These are phyloP conservation scores for Nerophis lumbriciformis DNA, from an alignment of 2,113 vertebrate genomes.

Conservation along the genomic window DNA sequence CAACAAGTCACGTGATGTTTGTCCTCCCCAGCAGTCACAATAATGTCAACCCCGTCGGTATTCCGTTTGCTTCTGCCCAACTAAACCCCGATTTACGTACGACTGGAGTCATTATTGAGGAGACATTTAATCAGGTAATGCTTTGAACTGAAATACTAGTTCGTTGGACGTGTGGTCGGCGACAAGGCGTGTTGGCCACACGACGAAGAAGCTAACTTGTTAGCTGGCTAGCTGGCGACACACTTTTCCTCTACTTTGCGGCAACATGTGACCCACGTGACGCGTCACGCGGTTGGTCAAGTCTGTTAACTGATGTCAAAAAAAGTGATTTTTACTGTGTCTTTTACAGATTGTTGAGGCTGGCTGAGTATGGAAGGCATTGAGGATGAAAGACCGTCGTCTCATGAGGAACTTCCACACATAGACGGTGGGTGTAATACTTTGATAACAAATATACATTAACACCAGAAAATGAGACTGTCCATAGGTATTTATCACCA, in stretches of 20 bases:
- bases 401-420: slow-evolving; percentile 28
- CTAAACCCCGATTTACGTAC: neutral
- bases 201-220: slow-evolving; percentile 2
- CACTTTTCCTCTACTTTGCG: no score
- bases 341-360: neutral
- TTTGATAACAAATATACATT: neutral
- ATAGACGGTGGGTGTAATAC: slow-evolving; percentile 33
- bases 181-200: neutral
- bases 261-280: neutral
- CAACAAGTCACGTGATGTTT: slow-evolving; percentile 41
- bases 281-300: neutral
- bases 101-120: neutral
- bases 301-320: neutral
- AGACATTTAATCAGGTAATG: slow-evolving; percentile 15
- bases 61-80: neutral
- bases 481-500: no score
- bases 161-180: neutral
- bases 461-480: no score
- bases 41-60: neutral
- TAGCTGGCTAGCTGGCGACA: no score
- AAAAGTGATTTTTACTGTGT: neutral
- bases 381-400: slow-evolving; percentile 39
- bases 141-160: neutral
- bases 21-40: slow-evolving; percentile 11
- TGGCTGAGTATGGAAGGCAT: slow-evolving; percentile 49